Evolutionary conservation across 2,888 invertebrate genomes (phyloP), one percentile per base, ranked within the genome.

Genomic region (Parochlus steinenii): DNA sequence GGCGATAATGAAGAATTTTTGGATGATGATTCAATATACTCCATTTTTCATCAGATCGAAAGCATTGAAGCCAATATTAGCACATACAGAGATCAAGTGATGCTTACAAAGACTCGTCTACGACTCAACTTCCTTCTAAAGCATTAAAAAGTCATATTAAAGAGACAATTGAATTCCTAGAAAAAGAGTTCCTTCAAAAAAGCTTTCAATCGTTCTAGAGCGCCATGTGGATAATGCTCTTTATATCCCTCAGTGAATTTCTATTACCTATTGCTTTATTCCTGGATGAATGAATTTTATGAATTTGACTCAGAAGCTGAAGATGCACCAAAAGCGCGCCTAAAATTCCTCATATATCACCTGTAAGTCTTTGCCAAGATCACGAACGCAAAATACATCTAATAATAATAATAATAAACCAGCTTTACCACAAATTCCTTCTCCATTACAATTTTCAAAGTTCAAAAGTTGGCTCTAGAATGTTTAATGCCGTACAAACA

Each of bases 401-500:
- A n/a, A n/a, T n/a, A n/a, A n/a, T n/a, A n/a, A n/a, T n/a, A 0
- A 72, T 83, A 43, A 63, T 95, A 40, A 69, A 69, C 49, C 70
- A 69, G 39, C 64, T 81, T n/a, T 83, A 76, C 48, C 65, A 76
- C 51, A 78, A 90, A 50, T 67, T 95, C 33, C 54, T 97, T 6
- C 71, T 75, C 30, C 76, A 85, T 41, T 76, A 76, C 47, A 80
- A 82, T 55, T 56, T 74, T 1, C 71, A 71, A n/a, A 0, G 63
- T 95, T 5, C 95, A 95, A 55, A 85, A 78, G 53, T 67, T 71
- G 33, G 83, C 92, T 0, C 58, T 97, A 25, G 79, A 82, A 48
- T 95, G 92, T 52, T 56, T 97, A 2, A 61, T 86, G 46, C 74
- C 81, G 1, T 95, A 92, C 55, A 86, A 82, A 52, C n/a, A n/a